phyloP scores from a whole-genome alignment of 2,797 vertebrate genomes.

The Phoxinus dragarum region DNA sequence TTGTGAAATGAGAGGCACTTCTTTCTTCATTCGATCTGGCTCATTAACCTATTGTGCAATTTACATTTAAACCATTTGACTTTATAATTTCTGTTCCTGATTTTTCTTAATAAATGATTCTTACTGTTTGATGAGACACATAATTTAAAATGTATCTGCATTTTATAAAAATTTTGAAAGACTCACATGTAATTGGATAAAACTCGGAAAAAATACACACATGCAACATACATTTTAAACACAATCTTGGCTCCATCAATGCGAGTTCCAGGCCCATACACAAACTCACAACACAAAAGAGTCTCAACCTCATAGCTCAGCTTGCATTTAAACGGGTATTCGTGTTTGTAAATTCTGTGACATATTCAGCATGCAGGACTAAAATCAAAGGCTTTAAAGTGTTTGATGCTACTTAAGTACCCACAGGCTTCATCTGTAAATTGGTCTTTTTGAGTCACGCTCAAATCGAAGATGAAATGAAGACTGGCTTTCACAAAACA shows the following conservation, averaged over 20 bases:
- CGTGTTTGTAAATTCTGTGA: constrained; percentile 48
- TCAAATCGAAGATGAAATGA: constrained; percentile 38
- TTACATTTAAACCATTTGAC: constrained; percentile 23
- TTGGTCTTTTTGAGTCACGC: constrained; percentile 36
- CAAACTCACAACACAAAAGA: constrained; percentile 24
- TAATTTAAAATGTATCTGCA: neutral
- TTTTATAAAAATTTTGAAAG: constrained; percentile 6
- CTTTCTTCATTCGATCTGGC: neutral
- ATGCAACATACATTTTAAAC: constrained; percentile 39
- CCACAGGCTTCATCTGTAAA: constrained; percentile 36
- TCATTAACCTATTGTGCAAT: constrained; percentile 24
- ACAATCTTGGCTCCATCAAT: constrained; percentile 18
- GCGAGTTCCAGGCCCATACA: neutral
- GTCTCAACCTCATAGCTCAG: constrained; percentile 40
- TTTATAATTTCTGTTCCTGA: constrained; percentile 7
- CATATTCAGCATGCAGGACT: constrained; percentile 46
- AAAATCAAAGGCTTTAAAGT: constrained; percentile 51
- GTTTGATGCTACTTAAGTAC: constrained; percentile 41
- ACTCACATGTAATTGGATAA: neutral
- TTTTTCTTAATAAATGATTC: neutral
- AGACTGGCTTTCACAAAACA: constrained; percentile 47
- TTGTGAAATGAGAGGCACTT: constrained; percentile 12
- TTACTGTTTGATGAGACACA: neutral
- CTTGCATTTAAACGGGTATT: constrained; percentile 27
- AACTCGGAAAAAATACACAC: constrained; percentile 3